phyloP scores from a whole-genome alignment of 1,140 invertebrate species.

The Diprion similis region DNA sequence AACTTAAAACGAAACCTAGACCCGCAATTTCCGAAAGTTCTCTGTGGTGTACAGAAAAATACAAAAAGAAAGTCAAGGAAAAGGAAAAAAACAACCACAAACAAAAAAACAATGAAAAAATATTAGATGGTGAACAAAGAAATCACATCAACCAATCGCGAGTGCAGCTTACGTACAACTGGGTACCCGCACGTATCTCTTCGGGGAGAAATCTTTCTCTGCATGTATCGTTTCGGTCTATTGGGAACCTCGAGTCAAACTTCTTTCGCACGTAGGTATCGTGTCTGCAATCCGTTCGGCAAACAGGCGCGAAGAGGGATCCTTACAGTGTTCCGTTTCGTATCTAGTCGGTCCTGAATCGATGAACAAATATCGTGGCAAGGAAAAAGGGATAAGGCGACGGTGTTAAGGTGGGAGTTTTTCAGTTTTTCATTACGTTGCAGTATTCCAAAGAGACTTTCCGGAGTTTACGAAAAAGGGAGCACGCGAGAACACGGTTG shows the following conservation, averaged over 20 bases:
- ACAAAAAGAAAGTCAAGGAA: neutral
- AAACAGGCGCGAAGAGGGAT: neutral
- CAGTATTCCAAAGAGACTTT: too few species aligned
- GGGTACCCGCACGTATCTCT: neutral
- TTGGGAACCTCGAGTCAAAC: neutral
- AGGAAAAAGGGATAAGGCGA: too few species aligned
- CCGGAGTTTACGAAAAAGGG: too few species aligned
- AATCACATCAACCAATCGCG: neutral
- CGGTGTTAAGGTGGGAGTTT: too few species aligned
- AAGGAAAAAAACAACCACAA: conserved; percentile 21
- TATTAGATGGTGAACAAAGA: neutral
- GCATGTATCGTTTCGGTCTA: neutral
- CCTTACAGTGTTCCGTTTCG: too few species aligned
- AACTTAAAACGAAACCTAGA: conserved; percentile 35
- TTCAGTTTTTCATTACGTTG: too few species aligned
- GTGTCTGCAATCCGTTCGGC: neutral
- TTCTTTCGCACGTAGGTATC: neutral
- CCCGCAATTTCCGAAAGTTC: conserved; percentile 10
- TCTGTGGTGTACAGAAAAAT: neutral
- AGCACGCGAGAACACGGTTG: too few species aligned
- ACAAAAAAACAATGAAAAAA: conserved; percentile 28
- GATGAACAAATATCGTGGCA: too few species aligned
- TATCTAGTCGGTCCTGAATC: too few species aligned
- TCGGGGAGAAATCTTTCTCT: neutral
- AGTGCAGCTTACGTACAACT: neutral